phyloP scores from a whole-genome alignment of 2,113 vertebrate species.

The Cricetomys ansorgei region DNA sequence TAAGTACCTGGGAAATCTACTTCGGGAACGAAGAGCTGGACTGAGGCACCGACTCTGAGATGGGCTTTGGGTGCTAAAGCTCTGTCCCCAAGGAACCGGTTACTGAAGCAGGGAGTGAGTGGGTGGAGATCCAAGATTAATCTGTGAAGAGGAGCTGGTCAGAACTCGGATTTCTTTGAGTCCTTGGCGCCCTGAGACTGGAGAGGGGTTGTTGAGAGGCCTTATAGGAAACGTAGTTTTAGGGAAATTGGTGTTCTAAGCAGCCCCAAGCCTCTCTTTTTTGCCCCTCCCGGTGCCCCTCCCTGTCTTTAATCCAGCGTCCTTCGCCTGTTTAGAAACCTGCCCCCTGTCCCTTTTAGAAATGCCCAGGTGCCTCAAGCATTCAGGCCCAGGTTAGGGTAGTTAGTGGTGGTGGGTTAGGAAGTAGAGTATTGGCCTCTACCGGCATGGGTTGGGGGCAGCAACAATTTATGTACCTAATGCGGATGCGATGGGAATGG shows the following conservation, averaged over 20 bases:
- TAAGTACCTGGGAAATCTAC: slow-evolving; percentile 58
- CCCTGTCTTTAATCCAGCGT: not conserved
- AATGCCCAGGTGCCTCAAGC: not conserved
- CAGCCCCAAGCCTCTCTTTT: not conserved
- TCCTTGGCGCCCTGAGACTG: not conserved
- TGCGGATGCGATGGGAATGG: not conserved
- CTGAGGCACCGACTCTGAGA: not conserved
- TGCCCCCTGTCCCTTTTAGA: not conserved
- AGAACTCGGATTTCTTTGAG: not conserved
- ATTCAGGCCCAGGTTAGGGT: not conserved
- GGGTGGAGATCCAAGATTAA: not conserved
- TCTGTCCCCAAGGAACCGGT: not conserved
- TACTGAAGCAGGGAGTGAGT: not conserved
- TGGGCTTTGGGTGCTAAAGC: not conserved
- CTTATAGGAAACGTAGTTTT: slow-evolving; percentile 27
- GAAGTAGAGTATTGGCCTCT: not conserved
- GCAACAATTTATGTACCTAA: not conserved
- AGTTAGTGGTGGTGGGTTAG: not conserved
- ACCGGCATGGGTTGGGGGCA: not conserved
- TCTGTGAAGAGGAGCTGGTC: not conserved
- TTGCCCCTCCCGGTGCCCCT: not conserved
- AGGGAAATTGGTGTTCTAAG: not conserved
- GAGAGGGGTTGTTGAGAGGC: not conserved
- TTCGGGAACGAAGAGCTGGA: not conserved
- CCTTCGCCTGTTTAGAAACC: slow-evolving; percentile 45